Evolutionary conservation across 2,113 vertebrate genomes (phyloP), one percentile per base, ranked within the genome.

Genomic region (Hippolais icterina): DNA sequence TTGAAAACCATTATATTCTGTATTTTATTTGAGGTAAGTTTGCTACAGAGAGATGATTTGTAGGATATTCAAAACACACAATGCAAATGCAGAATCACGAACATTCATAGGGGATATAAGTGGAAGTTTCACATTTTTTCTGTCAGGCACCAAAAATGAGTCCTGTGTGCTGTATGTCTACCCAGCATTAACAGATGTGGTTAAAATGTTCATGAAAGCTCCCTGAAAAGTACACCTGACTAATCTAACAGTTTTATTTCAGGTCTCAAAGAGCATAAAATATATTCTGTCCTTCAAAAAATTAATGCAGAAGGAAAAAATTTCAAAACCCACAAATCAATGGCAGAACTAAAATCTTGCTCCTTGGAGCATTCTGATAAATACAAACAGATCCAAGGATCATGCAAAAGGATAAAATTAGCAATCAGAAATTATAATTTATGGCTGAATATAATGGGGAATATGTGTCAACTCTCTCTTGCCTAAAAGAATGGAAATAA

Each of bases 251-350:
- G 1, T 6, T 89, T 69, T 89, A 75, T 84, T 84, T 89, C 14
- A 42, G 31, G 29, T 56, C 41, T 74, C 12, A 42, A 41, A 46
- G 8, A 71, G 22, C 15, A 33, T 12, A 68, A 70, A 69, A 37
- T 14, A 33, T 9, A 66, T 63, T 84, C 13, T 33, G 8, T 18
- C 21, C 22, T 75, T 92, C 1, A 1, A 89, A 94, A 91, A 64
- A 60, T 49, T 87, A 8, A 69, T 25, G 5, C 2, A 16, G 27
- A 28, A n/a, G 4, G 33, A 5, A 27, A n/a, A 44, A 54, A 33
- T 28, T 13, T 29, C 19, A 70, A 65, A 61, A 1, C 3, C 1
- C 0, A 52, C 1, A 1, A 68, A 29, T 24, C 11, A 60, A 15
- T 15, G 5, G 61, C 37, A 54, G 47, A 53, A 82, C 20, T 53